Evolutionary conservation across 2,797 vertebrate genomes (phyloP).

Genomic region (Platyrinchus mystaceus): DNA sequence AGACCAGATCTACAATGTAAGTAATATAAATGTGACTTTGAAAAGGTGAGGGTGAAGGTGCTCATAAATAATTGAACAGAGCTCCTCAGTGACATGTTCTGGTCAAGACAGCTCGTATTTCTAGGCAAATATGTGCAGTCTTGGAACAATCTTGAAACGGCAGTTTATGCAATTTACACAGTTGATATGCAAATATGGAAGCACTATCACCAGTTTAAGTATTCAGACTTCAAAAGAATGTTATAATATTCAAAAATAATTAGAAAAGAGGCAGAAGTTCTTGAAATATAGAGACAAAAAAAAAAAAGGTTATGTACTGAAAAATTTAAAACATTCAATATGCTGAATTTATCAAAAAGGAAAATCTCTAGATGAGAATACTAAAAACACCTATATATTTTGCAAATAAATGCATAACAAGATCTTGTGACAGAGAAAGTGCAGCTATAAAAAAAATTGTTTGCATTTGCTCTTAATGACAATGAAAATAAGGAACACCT

Average conservation of each 20-base stretch:
- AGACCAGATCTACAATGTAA: neutral
- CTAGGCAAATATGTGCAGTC: neutral
- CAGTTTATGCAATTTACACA: neutral
- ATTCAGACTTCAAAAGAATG: neutral
- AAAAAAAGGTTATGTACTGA: neutral
- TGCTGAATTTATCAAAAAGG: neutral
- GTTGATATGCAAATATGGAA: neutral
- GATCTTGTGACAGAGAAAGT: neutral
- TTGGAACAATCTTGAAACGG: neutral
- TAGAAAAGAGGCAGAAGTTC: neutral
- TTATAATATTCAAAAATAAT: neutral
- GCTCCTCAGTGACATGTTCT: neutral
- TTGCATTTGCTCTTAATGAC: neutral
- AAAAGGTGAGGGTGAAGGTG: neutral
- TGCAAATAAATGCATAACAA: rapidly evolving
- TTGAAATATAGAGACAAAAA: neutral
- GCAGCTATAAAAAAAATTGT: neutral
- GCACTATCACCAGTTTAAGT: neutral
- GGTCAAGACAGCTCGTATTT: neutral
- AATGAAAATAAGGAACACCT: neutral
- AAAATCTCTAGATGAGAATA: neutral
- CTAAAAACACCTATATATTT: neutral
- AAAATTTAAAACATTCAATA: neutral
- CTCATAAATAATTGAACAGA: neutral
- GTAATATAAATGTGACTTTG: neutral